These are phyloP conservation scores for Phymorhynchus buccinoides DNA, from an alignment of 1,140 invertebrate genomes.

Conservation along the genomic window DNA sequence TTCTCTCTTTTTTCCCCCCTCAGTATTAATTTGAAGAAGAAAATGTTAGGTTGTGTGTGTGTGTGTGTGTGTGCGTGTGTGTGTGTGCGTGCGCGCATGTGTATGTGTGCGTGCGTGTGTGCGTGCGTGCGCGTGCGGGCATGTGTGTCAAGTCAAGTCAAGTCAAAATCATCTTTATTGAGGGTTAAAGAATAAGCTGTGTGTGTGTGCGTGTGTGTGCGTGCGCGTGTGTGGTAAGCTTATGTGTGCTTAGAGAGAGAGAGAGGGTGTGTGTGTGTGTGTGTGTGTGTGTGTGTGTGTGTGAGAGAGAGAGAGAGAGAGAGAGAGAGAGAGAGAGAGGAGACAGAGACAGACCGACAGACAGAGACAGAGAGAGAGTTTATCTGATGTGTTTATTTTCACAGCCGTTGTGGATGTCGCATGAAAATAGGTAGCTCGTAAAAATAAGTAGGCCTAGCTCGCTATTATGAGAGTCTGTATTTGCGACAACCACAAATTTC, in stretches of 20 bases:
- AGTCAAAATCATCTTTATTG: too few species aligned
- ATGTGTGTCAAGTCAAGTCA: too few species aligned
- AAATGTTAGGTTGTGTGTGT: not conserved
- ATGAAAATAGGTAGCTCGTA: too few species aligned
- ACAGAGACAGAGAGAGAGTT: not conserved
- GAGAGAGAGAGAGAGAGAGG: not conserved
- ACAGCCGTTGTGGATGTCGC: too few species aligned
- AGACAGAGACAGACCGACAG: not conserved
- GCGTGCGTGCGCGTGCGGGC: constrained; percentile 1
- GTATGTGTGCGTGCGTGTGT: constrained; percentile 11
- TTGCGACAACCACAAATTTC: too few species aligned
- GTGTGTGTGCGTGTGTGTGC: constrained; percentile 18
- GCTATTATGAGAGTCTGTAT: too few species aligned
- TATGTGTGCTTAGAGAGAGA: too few species aligned
- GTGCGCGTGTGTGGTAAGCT: constrained; percentile 4
- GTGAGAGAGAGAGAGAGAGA: not conserved
- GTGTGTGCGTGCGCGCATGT: not conserved
- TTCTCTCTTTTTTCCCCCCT: not conserved
- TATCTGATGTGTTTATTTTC: too few species aligned
- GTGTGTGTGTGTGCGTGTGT: not conserved
- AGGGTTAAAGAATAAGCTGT: too few species aligned
- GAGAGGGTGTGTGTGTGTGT: not conserved
- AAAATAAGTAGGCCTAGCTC: too few species aligned
- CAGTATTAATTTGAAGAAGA: not conserved
- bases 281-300: not conserved